Conservation (phyloP, 1,140 invertebrate species). For the Nylanderia fulva region DNA sequence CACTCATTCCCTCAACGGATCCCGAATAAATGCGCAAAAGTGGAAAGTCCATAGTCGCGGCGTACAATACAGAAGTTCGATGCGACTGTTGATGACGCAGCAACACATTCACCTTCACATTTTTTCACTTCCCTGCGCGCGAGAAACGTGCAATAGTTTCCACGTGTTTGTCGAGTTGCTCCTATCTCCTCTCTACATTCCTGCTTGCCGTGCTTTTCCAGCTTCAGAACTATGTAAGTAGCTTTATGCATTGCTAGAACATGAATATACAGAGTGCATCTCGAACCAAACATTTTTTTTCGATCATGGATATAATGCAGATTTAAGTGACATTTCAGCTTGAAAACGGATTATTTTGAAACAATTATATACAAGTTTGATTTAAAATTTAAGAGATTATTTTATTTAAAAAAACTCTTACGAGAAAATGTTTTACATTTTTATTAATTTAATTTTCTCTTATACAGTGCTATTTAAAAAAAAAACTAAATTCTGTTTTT, state of each 20-base stretch:
- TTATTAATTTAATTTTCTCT: background rate
- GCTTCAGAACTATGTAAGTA: conserved; percentile 49
- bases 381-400: background rate
- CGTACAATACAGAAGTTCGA: conserved; percentile 35
- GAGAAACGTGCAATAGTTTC: conserved; percentile 25
- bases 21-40: conserved; percentile 45
- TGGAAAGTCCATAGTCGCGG: conserved; percentile 39
- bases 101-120: conserved; percentile 38
- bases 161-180: conserved; percentile 21
- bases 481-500: background rate
- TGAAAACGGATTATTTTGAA: background rate
- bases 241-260: conserved; percentile 28
- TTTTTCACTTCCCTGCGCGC: conserved; percentile 20
- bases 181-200: conserved; percentile 28
- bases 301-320: background rate
- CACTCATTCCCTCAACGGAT: conserved; percentile 15
- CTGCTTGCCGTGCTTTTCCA: conserved; percentile 18
- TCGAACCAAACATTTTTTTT: background rate
- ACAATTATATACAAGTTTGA: background rate
- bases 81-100: conserved; percentile 22
- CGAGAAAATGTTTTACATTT: background rate
- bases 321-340: background rate
- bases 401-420: background rate
- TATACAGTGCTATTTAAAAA: background rate
- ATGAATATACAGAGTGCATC: background rate